These are phyloP conservation scores for Gymnarchus niloticus DNA, from an alignment of 2,113 vertebrate genomes.

Conservation along the genomic window DNA sequence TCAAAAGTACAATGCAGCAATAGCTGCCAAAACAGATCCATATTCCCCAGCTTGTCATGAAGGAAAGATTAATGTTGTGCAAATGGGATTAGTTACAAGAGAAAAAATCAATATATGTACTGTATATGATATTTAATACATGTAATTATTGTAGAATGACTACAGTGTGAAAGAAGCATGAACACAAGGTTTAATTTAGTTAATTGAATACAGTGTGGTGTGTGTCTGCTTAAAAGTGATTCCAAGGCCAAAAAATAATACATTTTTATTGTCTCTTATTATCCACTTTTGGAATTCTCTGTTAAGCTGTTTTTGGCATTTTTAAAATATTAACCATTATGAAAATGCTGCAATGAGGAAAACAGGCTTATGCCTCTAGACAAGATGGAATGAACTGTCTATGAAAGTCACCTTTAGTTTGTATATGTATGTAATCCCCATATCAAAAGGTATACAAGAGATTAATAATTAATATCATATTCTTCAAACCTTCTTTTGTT, in stretches of 20 bases:
- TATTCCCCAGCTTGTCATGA: conserved; percentile 22
- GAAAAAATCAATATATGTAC: too few relatives aligned
- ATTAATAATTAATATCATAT: conserved; percentile 20
- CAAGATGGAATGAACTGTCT: background rate
- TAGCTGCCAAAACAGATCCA: conserved; percentile 19
- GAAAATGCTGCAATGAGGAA: conserved; percentile 3
- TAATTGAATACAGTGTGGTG: conserved; percentile 19
- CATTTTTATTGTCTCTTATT: conserved; percentile 7
- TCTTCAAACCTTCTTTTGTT: conserved; percentile 10
- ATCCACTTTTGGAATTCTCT: conserved; percentile 14
- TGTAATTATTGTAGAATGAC: conserved; percentile 26
- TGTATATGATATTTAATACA: conserved; percentile 14
- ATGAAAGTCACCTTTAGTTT: conserved; percentile 27
- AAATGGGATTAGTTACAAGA: conserved; percentile 34
- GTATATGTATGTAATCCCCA: background rate
- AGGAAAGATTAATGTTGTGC: conserved; percentile 32
- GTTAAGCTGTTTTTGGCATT: background rate
- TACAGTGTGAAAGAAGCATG: conserved; percentile 26
- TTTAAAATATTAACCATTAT: background rate
- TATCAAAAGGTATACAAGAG: background rate
- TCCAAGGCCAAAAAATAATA: conserved; percentile 23
- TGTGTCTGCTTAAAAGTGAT: conserved; percentile 32
- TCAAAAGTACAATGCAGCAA: conserved; percentile 27
- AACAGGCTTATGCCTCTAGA: background rate
- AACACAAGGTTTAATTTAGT: conserved; percentile 30